A percentile compares a stretch with the other conserved stretches of the same genome.
phyloP scores from a whole-genome alignment of 2,888 invertebrate genomes.

The Ethmia dodecea region DNA sequence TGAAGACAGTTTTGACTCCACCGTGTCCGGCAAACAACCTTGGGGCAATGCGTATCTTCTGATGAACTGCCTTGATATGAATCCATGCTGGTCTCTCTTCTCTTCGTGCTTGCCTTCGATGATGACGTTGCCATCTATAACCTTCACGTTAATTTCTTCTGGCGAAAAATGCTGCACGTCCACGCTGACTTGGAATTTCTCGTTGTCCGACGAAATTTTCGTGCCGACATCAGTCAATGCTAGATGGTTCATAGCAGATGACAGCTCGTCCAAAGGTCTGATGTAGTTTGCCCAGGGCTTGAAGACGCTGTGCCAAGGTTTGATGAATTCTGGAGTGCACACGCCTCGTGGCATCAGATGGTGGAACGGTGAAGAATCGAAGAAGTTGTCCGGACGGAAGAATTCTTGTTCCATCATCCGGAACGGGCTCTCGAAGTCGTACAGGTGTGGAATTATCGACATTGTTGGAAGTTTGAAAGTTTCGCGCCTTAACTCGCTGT shows the following conservation, averaged over 20 bases:
- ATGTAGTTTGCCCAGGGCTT: slow-evolving; percentile 33
- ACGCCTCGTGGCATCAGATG: slow-evolving; percentile 26
- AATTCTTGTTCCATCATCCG: slow-evolving; percentile 54
- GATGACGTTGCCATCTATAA: slow-evolving; percentile 80
- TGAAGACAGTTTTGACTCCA: slow-evolving; percentile 84
- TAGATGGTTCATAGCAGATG: slow-evolving; percentile 49
- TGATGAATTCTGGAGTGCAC: slow-evolving; percentile 25
- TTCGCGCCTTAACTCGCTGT: slow-evolving; percentile 9
- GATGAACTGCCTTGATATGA: slow-evolving; percentile 84
- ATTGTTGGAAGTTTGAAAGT: slow-evolving; percentile 33
- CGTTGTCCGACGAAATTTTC: slow-evolving; percentile 64
- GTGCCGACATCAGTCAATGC: slow-evolving; percentile 56
- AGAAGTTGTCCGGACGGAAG: slow-evolving; percentile 28
- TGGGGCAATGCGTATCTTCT: slow-evolving; percentile 85
- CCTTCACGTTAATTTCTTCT: slow-evolving; percentile 86
- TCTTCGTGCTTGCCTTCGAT: slow-evolving; percentile 89
- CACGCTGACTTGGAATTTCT: slow-evolving; percentile 81
- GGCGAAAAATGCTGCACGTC: slow-evolving; percentile 89
- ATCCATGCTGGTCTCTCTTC: slow-evolving; percentile 84
- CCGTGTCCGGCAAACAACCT: slow-evolving; percentile 83
- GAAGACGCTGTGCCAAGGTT: slow-evolving; percentile 32
- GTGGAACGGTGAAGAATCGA: slow-evolving; percentile 29
- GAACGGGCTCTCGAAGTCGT: slow-evolving; percentile 49
- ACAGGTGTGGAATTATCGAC: slow-evolving; percentile 49
- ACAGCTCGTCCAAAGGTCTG: slow-evolving; percentile 47